Percentiles rank a stretch among this genome's conserved stretches.
phyloP scores from a whole-genome alignment of 2,113 vertebrate genomes.

The Anoura caudifer region DNA sequence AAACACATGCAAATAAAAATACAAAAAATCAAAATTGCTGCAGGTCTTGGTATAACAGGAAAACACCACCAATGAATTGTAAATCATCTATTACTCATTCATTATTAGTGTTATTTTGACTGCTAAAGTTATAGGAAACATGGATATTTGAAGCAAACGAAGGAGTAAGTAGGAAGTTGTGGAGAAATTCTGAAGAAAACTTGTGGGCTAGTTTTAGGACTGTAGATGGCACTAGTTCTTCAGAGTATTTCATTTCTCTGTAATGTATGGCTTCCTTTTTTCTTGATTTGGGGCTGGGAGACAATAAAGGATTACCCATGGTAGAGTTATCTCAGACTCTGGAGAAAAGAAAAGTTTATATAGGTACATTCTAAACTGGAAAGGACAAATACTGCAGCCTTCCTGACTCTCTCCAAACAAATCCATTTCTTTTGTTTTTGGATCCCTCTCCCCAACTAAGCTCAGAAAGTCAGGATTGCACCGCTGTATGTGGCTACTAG shows the following conservation, averaged over 20 bases:
- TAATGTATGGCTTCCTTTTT: slow-evolving; percentile 27
- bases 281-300: not conserved
- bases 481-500: slow-evolving; percentile 1
- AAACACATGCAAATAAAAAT: slow-evolving; percentile 37
- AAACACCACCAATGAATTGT: not conserved
- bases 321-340: not conserved
- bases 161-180: not conserved
- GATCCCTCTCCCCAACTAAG: not conserved
- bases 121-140: slow-evolving; percentile 20
- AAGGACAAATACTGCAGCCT: not conserved
- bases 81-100: not conserved
- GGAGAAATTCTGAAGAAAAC: not conserved
- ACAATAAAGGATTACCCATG: not conserved
- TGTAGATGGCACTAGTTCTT: slow-evolving; percentile 65
- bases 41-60: not conserved
- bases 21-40: slow-evolving; percentile 1
- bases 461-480: not conserved
- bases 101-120: not conserved
- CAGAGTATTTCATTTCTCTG: slow-evolving; percentile 7
- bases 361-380: not conserved
- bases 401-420: not conserved
- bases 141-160: not conserved
- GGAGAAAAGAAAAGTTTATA: not conserved
- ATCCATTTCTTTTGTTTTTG: not conserved
- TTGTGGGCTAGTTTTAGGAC: slow-evolving; percentile 31